These are phyloP conservation scores for Antheraea mylitta DNA, from an alignment of 1,140 invertebrate genomes.

Conservation along the genomic window DNA sequence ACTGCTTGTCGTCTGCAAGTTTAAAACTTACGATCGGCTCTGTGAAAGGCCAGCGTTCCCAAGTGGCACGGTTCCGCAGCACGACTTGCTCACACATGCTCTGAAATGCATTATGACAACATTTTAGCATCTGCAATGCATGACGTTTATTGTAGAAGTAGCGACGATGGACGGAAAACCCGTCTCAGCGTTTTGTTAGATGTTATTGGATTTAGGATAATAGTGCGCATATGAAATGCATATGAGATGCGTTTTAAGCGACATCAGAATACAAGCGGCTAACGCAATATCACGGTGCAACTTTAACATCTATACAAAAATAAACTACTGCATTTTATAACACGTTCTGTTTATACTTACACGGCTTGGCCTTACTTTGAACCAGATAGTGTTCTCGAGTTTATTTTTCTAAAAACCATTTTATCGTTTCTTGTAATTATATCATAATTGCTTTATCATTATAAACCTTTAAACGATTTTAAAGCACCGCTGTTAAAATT, in stretches of 20 bases:
- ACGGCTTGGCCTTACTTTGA: neutral
- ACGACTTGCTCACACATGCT: conserved; percentile 8
- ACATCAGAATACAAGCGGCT: neutral
- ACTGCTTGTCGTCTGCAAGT: neutral
- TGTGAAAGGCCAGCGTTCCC: neutral
- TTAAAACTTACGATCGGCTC: conserved; percentile 1
- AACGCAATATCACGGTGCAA: neutral
- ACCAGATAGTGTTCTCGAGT: too few species aligned
- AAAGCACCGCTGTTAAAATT: too few species aligned
- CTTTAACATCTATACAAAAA: neutral
- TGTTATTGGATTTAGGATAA: conserved; percentile 19
- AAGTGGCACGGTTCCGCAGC: neutral
- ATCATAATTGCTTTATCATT: too few species aligned
- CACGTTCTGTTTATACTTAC: neutral
- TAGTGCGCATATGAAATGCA: conserved; percentile 6
- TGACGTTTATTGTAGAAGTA: conserved; percentile 15
- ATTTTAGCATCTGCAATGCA: conserved; percentile 29
- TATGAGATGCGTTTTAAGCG: neutral
- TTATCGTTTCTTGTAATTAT: too few species aligned
- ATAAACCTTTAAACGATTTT: too few species aligned
- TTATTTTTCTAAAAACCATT: too few species aligned
- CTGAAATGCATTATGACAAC: conserved; percentile 26
- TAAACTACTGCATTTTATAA: neutral
- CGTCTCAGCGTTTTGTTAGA: conserved; percentile 13
- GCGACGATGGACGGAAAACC: neutral